Evolutionary conservation across 2,888 invertebrate species (phyloP), one percentile per base, ranked within the genome.

Genomic region (Tupiocoris notatus): DNA sequence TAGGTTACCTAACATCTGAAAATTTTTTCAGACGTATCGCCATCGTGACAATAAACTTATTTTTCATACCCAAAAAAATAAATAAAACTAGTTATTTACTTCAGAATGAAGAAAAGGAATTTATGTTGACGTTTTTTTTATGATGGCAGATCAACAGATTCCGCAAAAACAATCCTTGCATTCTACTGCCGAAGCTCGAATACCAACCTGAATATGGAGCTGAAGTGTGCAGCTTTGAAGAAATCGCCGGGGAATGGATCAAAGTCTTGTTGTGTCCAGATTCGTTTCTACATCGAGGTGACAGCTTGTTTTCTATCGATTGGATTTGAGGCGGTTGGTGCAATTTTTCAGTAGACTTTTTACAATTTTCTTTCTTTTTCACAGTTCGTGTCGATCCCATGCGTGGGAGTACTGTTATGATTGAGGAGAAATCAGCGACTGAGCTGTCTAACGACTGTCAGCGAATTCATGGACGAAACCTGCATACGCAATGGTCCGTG

Each of bases 151-250:
- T 70, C 9, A 58, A 70, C 24, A 20, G 17, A 1, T n/a, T 17
- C 17, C 17, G 16, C 22, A 39, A 56, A 20, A 24, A 54, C n/a
- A 59, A 12, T 54, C 67, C 25, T 17, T 67, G 61, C 64, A 59
- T 70, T 0, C 16, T 70, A 17, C 12, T 21, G 25, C 9, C 79
- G 20, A 81, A 81, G 61, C 24, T 80, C n/a, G 81, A 81, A 57
- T 81, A 80, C 63, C 81, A 81, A 62, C 80, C 81, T 7, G 81
- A 80, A 75, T 80, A 74, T 71, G 81, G 81, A 3, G 81, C 80
- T n/a, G 79, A 78, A 23, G 57, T 62, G 17, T 25, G 70, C 59
- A 78, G 79, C n/a, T 57, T 78, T 6, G 79, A 68, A 75, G 81
- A 81, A 75, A 18, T 79, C 7, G 77, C 68, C 6, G 71, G 68